Evolutionary conservation across 2,113 vertebrate species (phyloP), one percentile per base, ranked within the genome.

Genomic region (Tachysurus fulvidraco): DNA sequence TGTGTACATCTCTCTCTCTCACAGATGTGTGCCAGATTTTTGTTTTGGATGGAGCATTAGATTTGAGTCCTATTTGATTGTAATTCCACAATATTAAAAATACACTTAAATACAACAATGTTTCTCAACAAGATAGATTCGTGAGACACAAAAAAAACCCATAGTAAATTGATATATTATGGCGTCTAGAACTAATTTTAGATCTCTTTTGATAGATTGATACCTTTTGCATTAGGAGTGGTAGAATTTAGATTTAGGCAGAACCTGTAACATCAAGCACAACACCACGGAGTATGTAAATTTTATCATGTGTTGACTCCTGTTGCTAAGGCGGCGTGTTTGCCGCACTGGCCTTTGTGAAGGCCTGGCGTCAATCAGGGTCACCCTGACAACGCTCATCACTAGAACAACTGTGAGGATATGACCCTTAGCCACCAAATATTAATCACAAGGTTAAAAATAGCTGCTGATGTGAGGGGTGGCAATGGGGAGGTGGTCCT

Each of bases 401-500:
- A 94, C 94, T 94, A 92, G 93, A 94, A 93, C 94, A 94, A 94
- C 93, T 95, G 93, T 92, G 57, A 67, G 92, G 93, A 94, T 93
- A 91, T 94, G 94, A 95, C 94, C 93, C 90, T 91, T 91, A 92
- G 93, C 93, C 92, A 92, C 92, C 92, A 94, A 92, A 95, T 94
- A 94, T 95, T 95, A 95, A 95, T 96, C 94, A 95, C 91, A 88
- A 74, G 83, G 78, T 94, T 95, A 94, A 94, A 94, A 94, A 95
- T 95, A 96, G 92, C 85, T 85, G 83, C 67, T 86, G 88, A 92
- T 91, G 92, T 91, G 91, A 91, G 92, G 92, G 92, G 91, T 91
- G 93, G 93, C 94, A 92, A 91, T 93, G 89, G 81, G 89, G 92
- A 17, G 82, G 65, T 57, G 92, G 93, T 93, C 93, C 92, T 93